phyloP scores from a whole-genome alignment of 1,140 invertebrate genomes.

The Caenorhabditis brenneri region DNA sequence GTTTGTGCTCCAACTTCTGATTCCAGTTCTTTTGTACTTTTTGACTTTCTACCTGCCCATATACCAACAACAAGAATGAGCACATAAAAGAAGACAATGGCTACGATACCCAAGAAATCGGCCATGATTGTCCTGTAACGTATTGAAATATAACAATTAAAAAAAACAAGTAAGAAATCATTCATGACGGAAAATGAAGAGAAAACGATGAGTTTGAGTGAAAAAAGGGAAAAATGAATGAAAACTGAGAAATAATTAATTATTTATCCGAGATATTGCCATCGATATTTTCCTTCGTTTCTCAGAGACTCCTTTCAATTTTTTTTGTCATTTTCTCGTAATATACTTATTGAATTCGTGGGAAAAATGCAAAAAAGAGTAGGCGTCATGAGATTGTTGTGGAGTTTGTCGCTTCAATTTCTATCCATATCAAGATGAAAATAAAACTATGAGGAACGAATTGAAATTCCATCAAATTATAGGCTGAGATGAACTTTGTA shows the following conservation, averaged over 20 bases:
- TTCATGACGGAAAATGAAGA: not conserved
- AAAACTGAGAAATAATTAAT: slow-evolving; percentile 39
- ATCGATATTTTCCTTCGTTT: not conserved
- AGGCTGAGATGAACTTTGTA: no score
- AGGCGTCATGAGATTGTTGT: slow-evolving; percentile 14
- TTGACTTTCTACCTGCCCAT: slow-evolving; percentile 87
- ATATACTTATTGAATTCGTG: slow-evolving; percentile 25
- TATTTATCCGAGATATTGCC: slow-evolving; percentile 38
- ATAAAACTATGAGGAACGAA: not conserved
- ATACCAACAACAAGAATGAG: slow-evolving; percentile 89
- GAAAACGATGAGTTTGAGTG: not conserved
- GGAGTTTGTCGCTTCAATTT: not conserved
- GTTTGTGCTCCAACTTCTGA: slow-evolving; percentile 76
- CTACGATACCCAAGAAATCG: slow-evolving; percentile 86
- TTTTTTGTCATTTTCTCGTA: slow-evolving; percentile 6
- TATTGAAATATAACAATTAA: not conserved
- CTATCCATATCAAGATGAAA: not conserved
- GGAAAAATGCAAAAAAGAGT: not conserved
- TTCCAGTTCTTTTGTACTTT: slow-evolving; percentile 75
- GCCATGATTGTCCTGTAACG: slow-evolving; percentile 71
- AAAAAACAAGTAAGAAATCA: not conserved
- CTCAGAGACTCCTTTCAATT: not conserved
- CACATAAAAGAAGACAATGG: slow-evolving; percentile 90
- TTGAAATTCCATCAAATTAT: not conserved
- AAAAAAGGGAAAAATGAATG: not conserved